Base-by-base conservation (phyloP, 2,797 vertebrate genomes). In the Erithacus rubecula region DNA sequence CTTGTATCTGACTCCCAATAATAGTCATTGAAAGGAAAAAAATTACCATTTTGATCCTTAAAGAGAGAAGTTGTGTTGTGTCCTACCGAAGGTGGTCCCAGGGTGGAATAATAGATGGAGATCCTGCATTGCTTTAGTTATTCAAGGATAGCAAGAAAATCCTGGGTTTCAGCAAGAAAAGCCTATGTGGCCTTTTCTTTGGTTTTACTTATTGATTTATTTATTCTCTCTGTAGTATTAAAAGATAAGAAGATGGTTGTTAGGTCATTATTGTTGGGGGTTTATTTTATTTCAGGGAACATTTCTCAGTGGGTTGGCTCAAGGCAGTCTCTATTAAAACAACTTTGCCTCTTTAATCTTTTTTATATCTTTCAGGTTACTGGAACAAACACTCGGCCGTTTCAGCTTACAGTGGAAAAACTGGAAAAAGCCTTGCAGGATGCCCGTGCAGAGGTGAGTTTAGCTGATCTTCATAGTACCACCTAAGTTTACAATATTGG, bases 341-440 rank as follows among this genome's bases (percentile, higher is more conserved):
- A 69, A 60, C 21, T 41, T 64, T n/a, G 11, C 43, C 58, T 86
- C 70, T 91, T 90, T 30, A 36, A 29, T 74, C n/a, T 64, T 75
- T 74, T 11, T 14, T 41, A 6, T 96, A 29, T 89, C 68, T 95
- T 94, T 67, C 84, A 99, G 99, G 94, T 97, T 26, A 97, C 98
- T 47, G 98, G 97, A 69, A 95, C 95, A 76, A 98, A 96, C 64
- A 96, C 97, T 30, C 98, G 97, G 37, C 99, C 98, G 10, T 99
- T 99, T 97, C 99, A 98, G 74, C 99, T 99, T 55, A 99, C 99
- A 3, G 99, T 99, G 55, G 98, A 97, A 84, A 99, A 99, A 96
- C 97, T 99, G 91, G 99, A 99, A 94, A 97, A 97, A 79, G 98
- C 98, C 71, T 96, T 99, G 64, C 96, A 98, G 86, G 98, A 97